Evolutionary conservation across 2,113 vertebrate genomes (phyloP), one percentile per base, ranked within the genome.

Genomic region (Hypanus sabinus): DNA sequence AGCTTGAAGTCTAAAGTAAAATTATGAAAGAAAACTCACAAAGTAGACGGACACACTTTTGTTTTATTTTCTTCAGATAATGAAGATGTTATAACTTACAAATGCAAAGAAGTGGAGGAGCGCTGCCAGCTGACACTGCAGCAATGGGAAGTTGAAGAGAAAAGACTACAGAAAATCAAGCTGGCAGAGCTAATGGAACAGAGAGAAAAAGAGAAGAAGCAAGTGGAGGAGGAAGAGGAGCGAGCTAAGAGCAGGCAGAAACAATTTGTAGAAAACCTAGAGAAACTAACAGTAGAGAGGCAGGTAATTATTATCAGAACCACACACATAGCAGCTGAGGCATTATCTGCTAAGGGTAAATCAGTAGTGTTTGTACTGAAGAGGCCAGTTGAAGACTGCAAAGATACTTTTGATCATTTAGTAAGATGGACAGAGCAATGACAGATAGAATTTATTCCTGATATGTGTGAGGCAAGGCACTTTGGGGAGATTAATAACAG

Each of bases 221-320:
- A 96, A 93, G 95, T 95, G 94, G 94, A 96, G 95, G 96, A 97
- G 76, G 95, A 96, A 77, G 95, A 96, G 0, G 94, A 96, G 95
- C 96, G 94, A 94, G 97, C 94, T 83, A 68, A 95, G 93, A 94
- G 57, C 70, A 95, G 79, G 95, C 96, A 97, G 81, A 94, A 95
- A 93, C 95, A 97, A 85, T 97, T 98, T 95, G 96, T 97, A 93
- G 93, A 96, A 95, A 97, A 98, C 95, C 96, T 97, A 94, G 96
- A 95, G 94, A 97, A 95, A 94, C 96, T 98, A 94, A 96, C 97
- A 73, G 94, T 95, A 94, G 94, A 96, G 81, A 96, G 96, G 94
- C 96, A 95, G 96, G 97, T 98, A 96, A 96, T 60, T 94, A 24
- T 81, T 77, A 70, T 93, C 24, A 22, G 71, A 22, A 20, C 20